A percentile compares a stretch with the other conserved stretches of the same genome.
These are phyloP conservation scores for Petrocephalus zakoni DNA, from an alignment of 2,113 vertebrate species.

Conservation along the genomic window DNA sequence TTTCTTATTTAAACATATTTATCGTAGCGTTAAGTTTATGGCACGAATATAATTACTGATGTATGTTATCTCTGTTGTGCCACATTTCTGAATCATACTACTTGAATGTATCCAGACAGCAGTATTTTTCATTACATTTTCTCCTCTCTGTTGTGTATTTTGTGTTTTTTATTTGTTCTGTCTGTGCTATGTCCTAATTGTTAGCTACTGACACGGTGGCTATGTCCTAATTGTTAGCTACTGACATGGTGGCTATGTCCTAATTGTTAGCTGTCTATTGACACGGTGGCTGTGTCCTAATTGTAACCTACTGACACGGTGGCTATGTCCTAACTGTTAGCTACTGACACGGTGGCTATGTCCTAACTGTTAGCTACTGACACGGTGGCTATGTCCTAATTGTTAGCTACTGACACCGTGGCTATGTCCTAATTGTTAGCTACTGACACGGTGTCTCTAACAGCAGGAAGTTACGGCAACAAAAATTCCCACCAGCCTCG, in stretches of 20 bases:
- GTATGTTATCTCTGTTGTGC: neutral
- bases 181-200: neutral
- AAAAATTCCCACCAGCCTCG: neutral
- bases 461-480: neutral
- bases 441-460: neutral
- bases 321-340: neutral
- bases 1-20: neutral
- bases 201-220: neutral
- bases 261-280: too few species aligned
- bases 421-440: too few species aligned
- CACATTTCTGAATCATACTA: neutral
- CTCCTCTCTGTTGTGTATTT: neutral
- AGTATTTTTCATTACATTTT: neutral
- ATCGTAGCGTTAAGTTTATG: neutral
- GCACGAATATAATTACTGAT: neutral
- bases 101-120: neutral
- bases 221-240: too few species aligned
- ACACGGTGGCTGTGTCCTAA: too few species aligned
- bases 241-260: neutral
- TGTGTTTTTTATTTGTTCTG: neutral
- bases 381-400: neutral
- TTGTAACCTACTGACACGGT: neutral
- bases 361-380: neutral
- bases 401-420: too few species aligned
- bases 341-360: too few species aligned